Base-by-base conservation (phyloP, 1,140 invertebrate genomes). In the Lasioglossum albipes region DNA sequence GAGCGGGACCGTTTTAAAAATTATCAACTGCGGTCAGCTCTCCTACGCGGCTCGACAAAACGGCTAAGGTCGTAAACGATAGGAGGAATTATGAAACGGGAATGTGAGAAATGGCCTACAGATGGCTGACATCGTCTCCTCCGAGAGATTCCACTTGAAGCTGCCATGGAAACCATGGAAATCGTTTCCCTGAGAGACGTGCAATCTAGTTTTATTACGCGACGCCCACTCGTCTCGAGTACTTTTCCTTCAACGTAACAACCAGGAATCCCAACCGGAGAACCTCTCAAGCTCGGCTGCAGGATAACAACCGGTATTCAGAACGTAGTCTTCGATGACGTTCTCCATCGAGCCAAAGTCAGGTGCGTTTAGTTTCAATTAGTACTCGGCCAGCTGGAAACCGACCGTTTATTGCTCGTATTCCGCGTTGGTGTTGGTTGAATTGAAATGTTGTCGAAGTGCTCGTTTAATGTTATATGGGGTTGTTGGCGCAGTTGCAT, bases 51-150 rank as follows among this genome's bases (percentile, higher is more conserved):
- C 31, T 16, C 18, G 1, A 27, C 27, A 27, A 27, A 27, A 6
- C 22, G 41, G n/a, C 16, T 61, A 9, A 68, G 70, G 72, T 77
- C 72, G 84, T 81, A 85, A 86, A 80, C 64, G 71, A 72, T 74
- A 76, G 72, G 64, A 76, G 62, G 75, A 86, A 80, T 86, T 83
- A 86, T 86, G 77, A 82, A 86, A 86, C 72, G 64, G 31, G 74
- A 82, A 73, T 82, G 61, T 73, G 52, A 75, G 77, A 69, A 83
- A 86, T 54, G 73, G 49, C 69, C 61, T 72, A 65, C 81, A 83
- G 76, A 49, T 86, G 81, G 52, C 57, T 71, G 70, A 64, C 70
- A 61, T 59, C 72, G 10, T 10, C 4, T 2, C 12, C 67, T 82
- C 12, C 75, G 54, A 61, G 75, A 61, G 59, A 59, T 57, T 77